These are phyloP conservation scores for Leptura quadrifasciata DNA, from an alignment of 2,888 invertebrate species.

Conservation along the genomic window DNA sequence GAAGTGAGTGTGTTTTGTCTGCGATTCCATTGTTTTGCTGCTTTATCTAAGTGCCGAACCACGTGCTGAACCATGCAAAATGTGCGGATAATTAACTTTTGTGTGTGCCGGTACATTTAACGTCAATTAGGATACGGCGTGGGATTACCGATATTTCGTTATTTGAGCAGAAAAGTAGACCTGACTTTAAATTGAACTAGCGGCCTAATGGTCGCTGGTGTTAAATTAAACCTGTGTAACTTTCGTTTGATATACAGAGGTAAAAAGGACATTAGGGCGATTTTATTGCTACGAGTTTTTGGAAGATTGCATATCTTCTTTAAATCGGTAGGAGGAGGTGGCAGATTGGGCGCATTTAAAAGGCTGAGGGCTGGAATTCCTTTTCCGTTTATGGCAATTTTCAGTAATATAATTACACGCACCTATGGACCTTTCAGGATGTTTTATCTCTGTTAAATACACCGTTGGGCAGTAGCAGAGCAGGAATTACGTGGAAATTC, in stretches of 20 bases:
- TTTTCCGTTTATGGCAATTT: constrained; percentile 7
- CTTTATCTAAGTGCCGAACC: constrained; percentile 9
- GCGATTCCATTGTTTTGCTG: constrained; percentile 19
- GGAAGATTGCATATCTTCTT: neutral
- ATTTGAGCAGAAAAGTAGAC: constrained; percentile 42
- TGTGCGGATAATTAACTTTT: constrained; percentile 31
- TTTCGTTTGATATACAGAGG: constrained; percentile 33
- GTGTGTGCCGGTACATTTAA: constrained; percentile 36
- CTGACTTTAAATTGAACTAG: constrained; percentile 43
- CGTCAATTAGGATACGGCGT: constrained; percentile 40
- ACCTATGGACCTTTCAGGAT: neutral
- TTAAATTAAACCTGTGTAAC: constrained; percentile 20
- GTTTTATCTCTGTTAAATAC: neutral
- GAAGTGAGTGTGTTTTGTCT: constrained; percentile 27
- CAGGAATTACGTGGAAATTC: neutral
- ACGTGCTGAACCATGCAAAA: constrained; percentile 25
- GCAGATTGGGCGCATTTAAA: neutral
- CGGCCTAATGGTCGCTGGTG: constrained; percentile 25
- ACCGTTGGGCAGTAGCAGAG: neutral
- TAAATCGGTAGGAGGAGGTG: constrained; percentile 4
- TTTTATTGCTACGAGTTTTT: constrained; percentile 28
- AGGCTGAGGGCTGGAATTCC: neutral
- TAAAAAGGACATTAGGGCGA: constrained; percentile 12
- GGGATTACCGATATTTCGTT: constrained; percentile 45
- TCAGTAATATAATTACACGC: constrained; percentile 2